phyloP scores from a whole-genome alignment of 2,797 vertebrate genomes.

The Melanotaenia parkinsoni region DNA sequence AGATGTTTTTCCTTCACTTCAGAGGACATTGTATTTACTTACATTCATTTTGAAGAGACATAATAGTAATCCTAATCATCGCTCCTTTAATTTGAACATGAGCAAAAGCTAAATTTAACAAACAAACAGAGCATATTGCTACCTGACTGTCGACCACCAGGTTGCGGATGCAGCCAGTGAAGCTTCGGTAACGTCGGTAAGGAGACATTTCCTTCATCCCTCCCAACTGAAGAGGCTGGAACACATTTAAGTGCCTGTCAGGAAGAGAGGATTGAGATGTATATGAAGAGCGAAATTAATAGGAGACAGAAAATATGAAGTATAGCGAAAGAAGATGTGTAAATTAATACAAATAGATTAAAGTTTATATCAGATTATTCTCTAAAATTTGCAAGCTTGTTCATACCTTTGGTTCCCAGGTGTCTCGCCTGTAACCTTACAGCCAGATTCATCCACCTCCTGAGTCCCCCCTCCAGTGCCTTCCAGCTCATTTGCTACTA shows the following conservation, averaged over 20 bases:
- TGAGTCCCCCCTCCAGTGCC: conserved; percentile 61
- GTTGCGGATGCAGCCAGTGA: conserved; percentile 89
- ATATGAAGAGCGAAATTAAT: background rate
- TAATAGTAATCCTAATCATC: background rate
- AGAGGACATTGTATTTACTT: background rate
- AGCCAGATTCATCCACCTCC: conserved; percentile 80
- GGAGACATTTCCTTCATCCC: conserved; percentile 85
- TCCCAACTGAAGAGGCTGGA: conserved; percentile 90
- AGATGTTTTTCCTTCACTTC: conserved; percentile 6
- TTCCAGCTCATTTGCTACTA: conserved; percentile 69
- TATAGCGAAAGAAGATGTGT: background rate
- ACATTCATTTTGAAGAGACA: background rate
- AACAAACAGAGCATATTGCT: conserved; percentile 11
- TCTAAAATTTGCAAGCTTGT: background rate
- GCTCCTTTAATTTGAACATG: background rate
- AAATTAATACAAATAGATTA: background rate
- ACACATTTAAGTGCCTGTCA: conserved; percentile 83
- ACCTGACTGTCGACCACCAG: conserved; percentile 90
- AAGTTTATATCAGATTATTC: background rate
- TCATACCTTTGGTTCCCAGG: conserved; percentile 84
- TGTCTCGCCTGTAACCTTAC: conserved; percentile 85
- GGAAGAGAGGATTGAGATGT: background rate
- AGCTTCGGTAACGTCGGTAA: conserved; percentile 78
- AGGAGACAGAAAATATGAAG: background rate
- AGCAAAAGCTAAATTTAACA: background rate